Conservation (phyloP, 2,797 vertebrate species). For the Cryptoprocta ferox region DNA sequence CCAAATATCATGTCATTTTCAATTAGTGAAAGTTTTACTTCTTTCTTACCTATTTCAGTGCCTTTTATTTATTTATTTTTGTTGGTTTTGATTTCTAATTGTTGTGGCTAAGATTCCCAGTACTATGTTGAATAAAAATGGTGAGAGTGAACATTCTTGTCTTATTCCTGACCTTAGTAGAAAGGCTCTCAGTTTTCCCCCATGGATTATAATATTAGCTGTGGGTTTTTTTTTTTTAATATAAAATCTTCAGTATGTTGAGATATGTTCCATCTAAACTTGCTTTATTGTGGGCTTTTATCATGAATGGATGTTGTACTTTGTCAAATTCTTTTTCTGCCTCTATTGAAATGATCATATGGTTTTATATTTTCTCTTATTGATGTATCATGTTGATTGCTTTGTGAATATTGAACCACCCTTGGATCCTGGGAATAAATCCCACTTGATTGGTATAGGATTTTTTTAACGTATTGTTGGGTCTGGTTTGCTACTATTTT, state of each 20-base stretch:
- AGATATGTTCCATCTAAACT: neutral
- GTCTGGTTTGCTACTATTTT: neutral
- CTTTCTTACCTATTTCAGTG: neutral
- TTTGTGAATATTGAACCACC: neutral
- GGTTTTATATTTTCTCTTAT: neutral
- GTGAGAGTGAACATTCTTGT: neutral
- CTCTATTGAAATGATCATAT: neutral
- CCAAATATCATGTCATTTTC: neutral
- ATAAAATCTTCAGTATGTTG: neutral
- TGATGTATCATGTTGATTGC: neutral
- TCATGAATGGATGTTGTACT: neutral
- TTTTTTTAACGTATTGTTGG: neutral
- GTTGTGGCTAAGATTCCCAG: neutral
- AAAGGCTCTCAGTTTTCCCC: neutral
- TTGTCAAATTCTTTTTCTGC: neutral
- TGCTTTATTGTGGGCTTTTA: neutral
- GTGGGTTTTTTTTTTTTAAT: neutral
- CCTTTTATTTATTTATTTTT: neutral
- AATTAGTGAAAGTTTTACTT: neutral
- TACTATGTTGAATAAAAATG: neutral
- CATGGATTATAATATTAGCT: neutral
- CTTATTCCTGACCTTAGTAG: neutral
- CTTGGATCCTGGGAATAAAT: neutral
- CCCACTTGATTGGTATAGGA: neutral
- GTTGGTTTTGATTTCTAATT: neutral